A percentile compares a stretch with the other conserved stretches of the same genome.
These are phyloP conservation scores for Pachymerium ferrugineum DNA, from an alignment of 2,888 invertebrate genomes.

Conservation along the genomic window DNA sequence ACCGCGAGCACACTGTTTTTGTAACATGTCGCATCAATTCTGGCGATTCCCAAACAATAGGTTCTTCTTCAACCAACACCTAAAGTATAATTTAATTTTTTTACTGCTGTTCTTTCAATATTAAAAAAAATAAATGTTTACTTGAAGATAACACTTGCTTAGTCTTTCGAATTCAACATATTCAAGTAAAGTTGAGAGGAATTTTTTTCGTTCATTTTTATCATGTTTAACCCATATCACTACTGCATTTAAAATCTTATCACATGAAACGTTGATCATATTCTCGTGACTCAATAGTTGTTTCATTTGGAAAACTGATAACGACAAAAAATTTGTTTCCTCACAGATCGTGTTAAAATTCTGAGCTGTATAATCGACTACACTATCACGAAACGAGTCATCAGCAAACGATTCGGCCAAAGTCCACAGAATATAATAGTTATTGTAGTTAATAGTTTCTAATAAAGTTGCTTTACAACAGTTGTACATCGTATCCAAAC, in stretches of 20 bases:
- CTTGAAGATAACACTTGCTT: not conserved
- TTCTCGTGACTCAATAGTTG: not conserved
- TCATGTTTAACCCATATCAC: not conserved
- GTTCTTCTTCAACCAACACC: slow-evolving; percentile 27
- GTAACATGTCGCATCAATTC: slow-evolving; percentile 18
- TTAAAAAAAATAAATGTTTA: not conserved
- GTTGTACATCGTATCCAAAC: not conserved
- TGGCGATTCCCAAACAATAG: slow-evolving; percentile 12
- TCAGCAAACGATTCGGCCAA: not conserved
- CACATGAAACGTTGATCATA: not conserved
- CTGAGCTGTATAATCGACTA: not conserved
- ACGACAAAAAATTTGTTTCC: not conserved
- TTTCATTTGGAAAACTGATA: not conserved
- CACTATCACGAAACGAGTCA: not conserved
- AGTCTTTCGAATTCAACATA: slow-evolving; percentile 9
- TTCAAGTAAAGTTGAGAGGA: not conserved
- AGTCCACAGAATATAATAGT: not conserved
- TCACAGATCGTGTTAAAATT: not conserved
- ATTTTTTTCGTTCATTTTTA: not conserved
- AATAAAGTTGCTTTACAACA: not conserved
- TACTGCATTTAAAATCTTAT: slow-evolving; percentile 1
- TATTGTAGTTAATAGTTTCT: not conserved
- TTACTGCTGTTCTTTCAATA: not conserved
- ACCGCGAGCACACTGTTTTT: slow-evolving; percentile 9
- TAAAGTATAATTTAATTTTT: not conserved